Evolutionary conservation across 2,113 vertebrate species (phyloP).

Genomic region (Chionis minor): DNA sequence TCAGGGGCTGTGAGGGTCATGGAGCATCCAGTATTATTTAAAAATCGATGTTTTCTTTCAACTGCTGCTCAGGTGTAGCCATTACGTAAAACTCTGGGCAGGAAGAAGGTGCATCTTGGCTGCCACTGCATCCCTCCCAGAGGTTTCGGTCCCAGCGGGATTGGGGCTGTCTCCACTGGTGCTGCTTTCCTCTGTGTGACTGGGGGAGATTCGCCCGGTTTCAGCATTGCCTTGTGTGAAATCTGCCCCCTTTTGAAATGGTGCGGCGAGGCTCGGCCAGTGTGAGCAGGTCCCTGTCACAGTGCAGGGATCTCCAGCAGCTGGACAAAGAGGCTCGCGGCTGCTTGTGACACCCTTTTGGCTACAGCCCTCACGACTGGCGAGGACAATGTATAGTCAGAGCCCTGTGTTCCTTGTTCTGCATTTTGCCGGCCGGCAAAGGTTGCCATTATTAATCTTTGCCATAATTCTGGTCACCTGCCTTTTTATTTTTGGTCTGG

Average conservation of each 20-base stretch:
- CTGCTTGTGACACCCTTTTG: neutral
- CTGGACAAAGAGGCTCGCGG: rapidly evolving
- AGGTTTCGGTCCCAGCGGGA: rapidly evolving
- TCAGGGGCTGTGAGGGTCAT: neutral
- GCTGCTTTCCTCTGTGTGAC: neutral
- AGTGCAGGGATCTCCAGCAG: neutral
- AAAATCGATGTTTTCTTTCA: neutral
- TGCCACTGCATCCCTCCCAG: neutral
- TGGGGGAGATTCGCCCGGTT: neutral
- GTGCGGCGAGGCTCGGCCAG: rapidly evolving
- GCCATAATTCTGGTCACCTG: neutral
- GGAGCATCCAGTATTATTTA: neutral
- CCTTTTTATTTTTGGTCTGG: neutral
- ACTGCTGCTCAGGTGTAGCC: neutral
- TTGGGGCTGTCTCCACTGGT: neutral
- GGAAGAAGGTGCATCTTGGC: neutral
- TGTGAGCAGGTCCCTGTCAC: neutral
- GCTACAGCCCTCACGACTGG: rapidly evolving
- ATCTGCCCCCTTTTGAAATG: neutral
- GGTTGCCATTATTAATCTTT: neutral
- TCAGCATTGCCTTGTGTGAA: neutral
- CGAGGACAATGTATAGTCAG: neutral
- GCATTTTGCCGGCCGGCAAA: neutral
- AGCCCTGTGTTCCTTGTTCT: rapidly evolving
- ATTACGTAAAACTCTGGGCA: neutral